Evolutionary conservation across 2,888 invertebrate species (phyloP).

Genomic region (Synanthedon tipuliformis): DNA sequence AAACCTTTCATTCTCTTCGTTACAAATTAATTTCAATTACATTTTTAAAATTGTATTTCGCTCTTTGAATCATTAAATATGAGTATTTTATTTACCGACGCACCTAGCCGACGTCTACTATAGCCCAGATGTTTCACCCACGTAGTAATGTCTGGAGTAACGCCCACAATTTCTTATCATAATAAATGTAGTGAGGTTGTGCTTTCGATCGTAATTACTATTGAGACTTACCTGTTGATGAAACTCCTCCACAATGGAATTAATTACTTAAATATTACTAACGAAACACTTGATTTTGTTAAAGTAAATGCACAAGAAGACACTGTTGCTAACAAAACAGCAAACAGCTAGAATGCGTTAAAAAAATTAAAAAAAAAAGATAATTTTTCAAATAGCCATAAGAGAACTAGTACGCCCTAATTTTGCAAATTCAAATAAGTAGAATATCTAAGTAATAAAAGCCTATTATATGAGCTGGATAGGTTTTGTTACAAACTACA

Average conservation of each 20-base stretch:
- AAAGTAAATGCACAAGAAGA: background rate
- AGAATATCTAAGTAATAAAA: constrained; percentile 20
- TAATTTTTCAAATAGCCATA: background rate
- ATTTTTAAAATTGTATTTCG: no score
- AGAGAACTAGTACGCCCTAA: background rate
- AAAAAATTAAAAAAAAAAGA: background rate
- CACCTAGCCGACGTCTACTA: constrained; percentile 35
- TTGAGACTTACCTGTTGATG: constrained; percentile 53
- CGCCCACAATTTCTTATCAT: constrained; percentile 32
- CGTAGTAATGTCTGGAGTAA: constrained; percentile 49
- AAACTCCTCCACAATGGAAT: constrained; percentile 3
- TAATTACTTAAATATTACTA: background rate
- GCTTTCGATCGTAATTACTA: constrained; percentile 19
- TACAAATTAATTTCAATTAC: no score
- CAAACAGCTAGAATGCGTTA: background rate
- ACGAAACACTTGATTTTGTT: background rate
- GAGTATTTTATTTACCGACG: constrained; percentile 30
- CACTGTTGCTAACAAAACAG: background rate
- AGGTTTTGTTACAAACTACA: constrained; percentile 38
- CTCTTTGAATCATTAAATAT: no score
- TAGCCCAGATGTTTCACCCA: constrained; percentile 40
- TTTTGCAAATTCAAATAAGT: constrained; percentile 9
- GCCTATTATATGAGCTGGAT: constrained; percentile 46
- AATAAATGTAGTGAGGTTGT: constrained; percentile 22
- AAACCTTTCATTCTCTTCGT: no score